Base-by-base conservation (phyloP, 2,797 vertebrate species). In the Darevskia mixta region DNA sequence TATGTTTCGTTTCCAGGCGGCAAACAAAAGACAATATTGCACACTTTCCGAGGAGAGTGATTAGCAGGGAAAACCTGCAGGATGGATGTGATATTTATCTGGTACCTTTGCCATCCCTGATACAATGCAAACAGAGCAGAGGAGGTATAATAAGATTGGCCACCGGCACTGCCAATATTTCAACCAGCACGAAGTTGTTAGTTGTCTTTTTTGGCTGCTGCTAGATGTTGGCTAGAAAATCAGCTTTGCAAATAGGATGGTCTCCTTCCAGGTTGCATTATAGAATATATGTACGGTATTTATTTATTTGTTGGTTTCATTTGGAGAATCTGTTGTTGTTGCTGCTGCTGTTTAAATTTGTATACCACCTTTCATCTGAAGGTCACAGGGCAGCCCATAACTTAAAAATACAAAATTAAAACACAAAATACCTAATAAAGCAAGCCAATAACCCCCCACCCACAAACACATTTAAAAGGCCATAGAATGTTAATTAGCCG, bases 21-120 rank as follows among this genome's bases (percentile, higher is more conserved):
- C n/a, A 88, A 75, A 79, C 41, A 83, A 76, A 91, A 76, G 35
- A 67, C 71, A 75, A 45, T 83, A 86, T 88, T 86, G 55, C 75
- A 41, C 20, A 35, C 0, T 27, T 87, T 90, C 67, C 43, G 38
- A 41, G 43, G 71, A 78, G 3, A 87, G 84, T 2, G 1, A 69
- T 69, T 87, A 78, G 0, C 38, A 0, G 64, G 23, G 69, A 87
- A 80, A 83, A 91, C 78, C 41, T 45, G 69, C 11, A 81, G 55
- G 2, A 77, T 7, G 45, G n/a, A 90, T 71, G 35, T 81, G 8
- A 1, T 78, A 45, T 86, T 91, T 90, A 90, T 61, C 87, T 69
- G 8, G 1, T 20, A 5, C 73, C 3, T 38, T 27, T 66, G 29
- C 17, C 38, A 80, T 7, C 35, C 35, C 20, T 80, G 71, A 38